Percentiles rank a stretch among this genome's conserved stretches.
phyloP scores from a whole-genome alignment of 2,113 vertebrate species.

The Alethe castanea region DNA sequence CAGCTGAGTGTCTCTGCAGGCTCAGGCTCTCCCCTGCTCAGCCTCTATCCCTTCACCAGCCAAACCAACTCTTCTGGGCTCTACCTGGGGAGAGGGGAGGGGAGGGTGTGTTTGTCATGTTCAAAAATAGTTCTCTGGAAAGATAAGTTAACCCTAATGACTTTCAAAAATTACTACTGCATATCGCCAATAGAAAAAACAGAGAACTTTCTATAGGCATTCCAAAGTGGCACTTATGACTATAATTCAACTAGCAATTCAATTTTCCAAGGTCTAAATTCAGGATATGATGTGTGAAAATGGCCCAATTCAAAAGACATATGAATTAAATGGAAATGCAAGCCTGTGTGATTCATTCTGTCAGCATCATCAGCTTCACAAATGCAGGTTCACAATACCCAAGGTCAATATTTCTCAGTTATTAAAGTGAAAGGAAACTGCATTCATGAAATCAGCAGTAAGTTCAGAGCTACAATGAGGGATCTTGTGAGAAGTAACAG shows the following conservation, averaged over 20 bases:
- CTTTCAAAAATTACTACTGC: neutral
- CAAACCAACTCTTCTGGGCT: neutral
- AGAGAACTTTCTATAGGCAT: neutral
- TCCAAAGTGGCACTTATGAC: conserved; percentile 11
- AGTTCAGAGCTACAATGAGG: neutral
- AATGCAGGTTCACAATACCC: conserved; percentile 14
- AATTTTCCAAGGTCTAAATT: conserved; percentile 30
- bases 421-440: neutral
- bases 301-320: neutral
- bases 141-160: neutral
- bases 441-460: neutral
- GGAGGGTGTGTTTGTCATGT: neutral
- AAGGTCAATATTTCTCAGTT: conserved; percentile 18
- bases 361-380: conserved; percentile 5
- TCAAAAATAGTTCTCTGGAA: neutral
- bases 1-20: too few species aligned
- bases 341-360: neutral
- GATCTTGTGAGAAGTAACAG: neutral
- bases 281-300: conserved; percentile 17
- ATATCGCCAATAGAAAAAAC: neutral
- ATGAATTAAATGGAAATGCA: conserved; percentile 28
- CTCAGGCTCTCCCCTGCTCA: neutral
- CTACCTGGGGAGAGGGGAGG: accelerated
- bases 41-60: neutral
- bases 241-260: conserved; percentile 27